Percentiles rank a stretch among this genome's conserved stretches.
These are phyloP conservation scores for Arremon brunneinucha DNA, from an alignment of 2,797 vertebrate species.

Conservation along the genomic window DNA sequence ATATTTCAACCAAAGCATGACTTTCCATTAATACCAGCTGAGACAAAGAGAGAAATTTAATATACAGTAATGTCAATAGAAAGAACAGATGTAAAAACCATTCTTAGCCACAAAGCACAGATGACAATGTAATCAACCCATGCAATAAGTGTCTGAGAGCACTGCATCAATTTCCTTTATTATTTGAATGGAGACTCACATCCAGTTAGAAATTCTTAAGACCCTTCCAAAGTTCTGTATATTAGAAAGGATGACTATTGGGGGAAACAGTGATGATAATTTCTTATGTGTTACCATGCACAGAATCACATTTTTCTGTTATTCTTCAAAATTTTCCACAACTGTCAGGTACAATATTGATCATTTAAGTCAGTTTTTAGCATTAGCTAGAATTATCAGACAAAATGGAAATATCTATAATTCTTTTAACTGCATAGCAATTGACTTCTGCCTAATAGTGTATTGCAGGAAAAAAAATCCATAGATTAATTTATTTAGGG, in stretches of 20 bases:
- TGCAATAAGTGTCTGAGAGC: neutral
- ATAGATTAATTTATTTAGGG: neutral
- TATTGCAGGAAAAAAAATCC: neutral
- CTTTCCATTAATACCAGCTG: constrained; percentile 38
- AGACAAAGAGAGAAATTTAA: constrained; percentile 55
- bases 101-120: constrained; percentile 40
- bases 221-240: neutral
- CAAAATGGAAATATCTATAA: neutral
- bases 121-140: constrained; percentile 51
- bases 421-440: neutral
- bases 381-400: neutral
- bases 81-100: constrained; percentile 22
- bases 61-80: constrained; percentile 29
- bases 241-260: neutral
- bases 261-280: neutral
- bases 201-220: neutral
- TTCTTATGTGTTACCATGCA: neutral
- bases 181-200: neutral
- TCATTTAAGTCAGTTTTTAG: neutral
- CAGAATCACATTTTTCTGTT: neutral
- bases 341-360: neutral
- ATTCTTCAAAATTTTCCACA: neutral
- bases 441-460: neutral
- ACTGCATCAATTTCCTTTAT: neutral
- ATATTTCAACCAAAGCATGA: constrained; percentile 41